phyloP scores from a whole-genome alignment of 2,888 invertebrate species.

The Lasioglossum malachurum region DNA sequence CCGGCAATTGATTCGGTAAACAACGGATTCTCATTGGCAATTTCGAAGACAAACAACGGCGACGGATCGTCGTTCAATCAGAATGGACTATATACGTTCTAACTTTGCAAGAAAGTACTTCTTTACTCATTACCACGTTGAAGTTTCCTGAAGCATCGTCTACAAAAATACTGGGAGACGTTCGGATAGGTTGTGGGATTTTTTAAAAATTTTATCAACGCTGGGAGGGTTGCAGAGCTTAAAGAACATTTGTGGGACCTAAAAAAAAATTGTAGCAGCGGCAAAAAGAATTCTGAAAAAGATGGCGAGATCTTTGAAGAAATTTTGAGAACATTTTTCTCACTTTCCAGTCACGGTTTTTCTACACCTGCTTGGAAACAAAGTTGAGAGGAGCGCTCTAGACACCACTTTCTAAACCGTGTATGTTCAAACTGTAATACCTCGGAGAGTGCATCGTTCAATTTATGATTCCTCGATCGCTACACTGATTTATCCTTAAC shows the following conservation, averaged over 20 bases:
- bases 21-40: background rate
- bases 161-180: background rate
- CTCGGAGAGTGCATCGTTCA: background rate
- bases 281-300: background rate
- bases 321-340: background rate
- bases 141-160: background rate
- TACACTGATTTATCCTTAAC: background rate
- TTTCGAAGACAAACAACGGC: background rate
- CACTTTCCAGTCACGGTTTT: background rate
- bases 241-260: background rate
- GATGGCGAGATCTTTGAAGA: background rate
- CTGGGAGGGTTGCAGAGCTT: background rate
- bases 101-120: background rate
- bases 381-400: background rate
- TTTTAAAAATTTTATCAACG: background rate
- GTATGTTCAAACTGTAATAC: background rate
- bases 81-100: background rate
- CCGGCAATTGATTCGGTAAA: background rate
- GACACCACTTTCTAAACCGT: conserved; percentile 5
- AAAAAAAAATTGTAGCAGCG: background rate
- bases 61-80: background rate
- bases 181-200: background rate
- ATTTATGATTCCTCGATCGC: background rate
- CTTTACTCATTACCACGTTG: background rate
- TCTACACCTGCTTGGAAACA: background rate